These are phyloP conservation scores for Xylota segnis DNA, from an alignment of 2,888 invertebrate genomes.

Conservation along the genomic window DNA sequence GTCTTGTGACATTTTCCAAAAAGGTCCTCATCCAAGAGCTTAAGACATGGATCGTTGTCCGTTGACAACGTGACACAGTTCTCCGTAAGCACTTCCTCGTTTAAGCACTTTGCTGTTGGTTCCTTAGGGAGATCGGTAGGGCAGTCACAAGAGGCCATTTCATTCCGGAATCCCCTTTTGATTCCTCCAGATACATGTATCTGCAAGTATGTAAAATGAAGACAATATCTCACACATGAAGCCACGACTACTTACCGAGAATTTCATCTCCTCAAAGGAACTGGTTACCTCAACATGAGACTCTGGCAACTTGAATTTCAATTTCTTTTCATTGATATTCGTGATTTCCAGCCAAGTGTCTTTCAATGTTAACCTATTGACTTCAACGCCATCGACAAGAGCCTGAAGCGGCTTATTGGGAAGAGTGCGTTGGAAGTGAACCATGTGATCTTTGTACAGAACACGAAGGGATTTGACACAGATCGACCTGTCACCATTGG, in stretches of 20 bases:
- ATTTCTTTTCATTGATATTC: slow-evolving; percentile 86
- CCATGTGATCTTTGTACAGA: slow-evolving; percentile 87
- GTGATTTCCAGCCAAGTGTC: slow-evolving; percentile 87
- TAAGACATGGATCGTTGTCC: slow-evolving; percentile 88
- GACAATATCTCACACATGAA: not conserved
- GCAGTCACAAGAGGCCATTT: not conserved
- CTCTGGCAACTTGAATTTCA: slow-evolving; percentile 88
- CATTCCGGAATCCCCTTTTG: no score
- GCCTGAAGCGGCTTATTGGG: slow-evolving; percentile 81
- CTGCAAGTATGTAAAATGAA: no score
- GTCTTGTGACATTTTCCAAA: slow-evolving; percentile 90
- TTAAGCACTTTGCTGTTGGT: slow-evolving; percentile 82
- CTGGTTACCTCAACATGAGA: slow-evolving; percentile 89
- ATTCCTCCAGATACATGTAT: no score
- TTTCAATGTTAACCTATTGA: slow-evolving; percentile 85
- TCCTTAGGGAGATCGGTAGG: slow-evolving; percentile 82
- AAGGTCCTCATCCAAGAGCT: slow-evolving; percentile 86
- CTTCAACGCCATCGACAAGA: slow-evolving; percentile 82
- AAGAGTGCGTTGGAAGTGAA: slow-evolving; percentile 85
- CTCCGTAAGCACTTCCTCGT: slow-evolving; percentile 84
- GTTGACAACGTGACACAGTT: slow-evolving; percentile 86
- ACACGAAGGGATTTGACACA: slow-evolving; percentile 90
- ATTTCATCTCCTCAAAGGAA: slow-evolving; percentile 85
- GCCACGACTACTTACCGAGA: slow-evolving; percentile 83
- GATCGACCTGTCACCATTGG: slow-evolving; percentile 81